Percentiles rank a stretch among this genome's conserved stretches.
These are phyloP conservation scores for Amphibalanus amphitrite DNA, from an alignment of 1,140 invertebrate species.

Conservation along the genomic window DNA sequence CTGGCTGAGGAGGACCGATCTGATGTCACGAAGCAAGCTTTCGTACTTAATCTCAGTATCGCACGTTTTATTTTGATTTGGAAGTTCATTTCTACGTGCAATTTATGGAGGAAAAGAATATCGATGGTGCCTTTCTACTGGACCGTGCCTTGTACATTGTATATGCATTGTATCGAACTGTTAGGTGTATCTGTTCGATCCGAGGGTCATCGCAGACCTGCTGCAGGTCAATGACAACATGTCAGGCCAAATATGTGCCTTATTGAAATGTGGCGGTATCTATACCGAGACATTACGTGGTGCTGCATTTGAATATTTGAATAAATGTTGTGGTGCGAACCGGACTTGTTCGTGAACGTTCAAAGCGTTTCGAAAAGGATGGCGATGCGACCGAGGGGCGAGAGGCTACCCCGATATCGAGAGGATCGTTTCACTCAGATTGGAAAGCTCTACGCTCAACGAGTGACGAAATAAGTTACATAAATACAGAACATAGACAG, in stretches of 20 bases:
- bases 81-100: neutral
- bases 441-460: too few species aligned
- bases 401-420: too few species aligned
- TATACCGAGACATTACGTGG: neutral
- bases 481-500: too few species aligned
- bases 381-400: too few species aligned
- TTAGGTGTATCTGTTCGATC: neutral
- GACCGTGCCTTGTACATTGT: neutral
- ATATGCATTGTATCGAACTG: neutral
- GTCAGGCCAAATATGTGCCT: neutral
- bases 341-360: too few species aligned
- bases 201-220: neutral
- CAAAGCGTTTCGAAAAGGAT: too few species aligned
- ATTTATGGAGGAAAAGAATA: constrained; percentile 1
- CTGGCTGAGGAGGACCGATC: neutral
- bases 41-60: neutral
- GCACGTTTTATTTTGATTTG: neutral
- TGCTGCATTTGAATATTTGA: neutral
- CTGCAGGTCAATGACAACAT: neutral
- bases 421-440: too few species aligned
- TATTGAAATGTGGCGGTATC: neutral
- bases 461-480: too few species aligned
- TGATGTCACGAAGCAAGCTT: neutral
- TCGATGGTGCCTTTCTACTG: neutral
- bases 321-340: neutral